Evolutionary conservation across 2,113 vertebrate genomes (phyloP), one percentile per base, ranked within the genome.

Genomic region (Tonatia bakeri): DNA sequence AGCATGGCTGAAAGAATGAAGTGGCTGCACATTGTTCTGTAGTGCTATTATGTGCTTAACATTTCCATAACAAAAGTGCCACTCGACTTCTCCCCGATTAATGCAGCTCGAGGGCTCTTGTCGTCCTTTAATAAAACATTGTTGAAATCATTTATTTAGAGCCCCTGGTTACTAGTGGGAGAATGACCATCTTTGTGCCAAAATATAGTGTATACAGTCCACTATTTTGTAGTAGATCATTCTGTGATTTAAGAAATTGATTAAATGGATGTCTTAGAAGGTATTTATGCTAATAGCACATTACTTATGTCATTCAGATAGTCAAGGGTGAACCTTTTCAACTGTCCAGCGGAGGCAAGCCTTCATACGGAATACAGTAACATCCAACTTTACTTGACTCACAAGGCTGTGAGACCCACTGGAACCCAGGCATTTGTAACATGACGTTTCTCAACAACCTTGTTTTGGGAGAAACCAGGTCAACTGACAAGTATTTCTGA

Each of bases 31-130:
- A 99, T 99, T 99, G 99, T 99, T 99, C 98, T 98, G 98, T 98
- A 98, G 98, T 98, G 99, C 99, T 99, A 99, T 99, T 99, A 99
- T 99, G 99, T 99, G 99, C 99, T 99, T 99, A 99, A 99, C 99
- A 99, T 99, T 99, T 99, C 99, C 99, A 99, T 99, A 98, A 99
- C 99, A 99, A 99, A 99, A 99, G 99, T 99, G 99, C 99, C 99
- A 99, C 99, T 99, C 99, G 99, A 99, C 99, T 99, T 99, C 99
- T 99, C 98, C 98, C 99, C 99, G 99, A 99, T 99, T 99, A 99
- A 99, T 99, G 99, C 99, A 99, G 98, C 98, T 99, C 91, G 98
- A 99, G 99, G 98, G 99, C 99, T 98, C 99, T 99, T 99, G 98
- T 99, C 98, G 98, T 98, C 98, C 98, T 99, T 98, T 99, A 99